These are phyloP conservation scores for Zosterops pallidus DNA, from an alignment of 2,113 vertebrate genomes.

Conservation along the genomic window DNA sequence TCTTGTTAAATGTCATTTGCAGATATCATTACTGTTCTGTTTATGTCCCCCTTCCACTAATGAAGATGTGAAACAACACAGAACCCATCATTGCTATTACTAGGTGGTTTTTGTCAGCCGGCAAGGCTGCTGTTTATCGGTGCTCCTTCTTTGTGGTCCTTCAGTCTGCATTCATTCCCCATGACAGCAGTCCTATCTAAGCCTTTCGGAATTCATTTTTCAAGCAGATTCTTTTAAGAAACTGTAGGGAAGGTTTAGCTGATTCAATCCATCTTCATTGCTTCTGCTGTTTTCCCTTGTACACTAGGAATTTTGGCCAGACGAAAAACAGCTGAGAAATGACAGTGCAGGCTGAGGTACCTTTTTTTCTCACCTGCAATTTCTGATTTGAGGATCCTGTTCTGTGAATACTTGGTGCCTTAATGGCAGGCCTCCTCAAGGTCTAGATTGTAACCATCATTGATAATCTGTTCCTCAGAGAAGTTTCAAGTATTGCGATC, in stretches of 20 bases:
- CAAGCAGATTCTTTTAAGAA: conserved; percentile 10
- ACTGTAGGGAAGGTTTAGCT: neutral
- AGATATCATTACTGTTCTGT: conserved; percentile 28
- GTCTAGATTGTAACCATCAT: neutral
- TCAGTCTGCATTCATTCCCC: neutral
- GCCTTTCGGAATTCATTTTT: conserved; percentile 7
- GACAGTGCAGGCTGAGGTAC: neutral
- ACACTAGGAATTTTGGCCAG: neutral
- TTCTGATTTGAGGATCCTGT: neutral
- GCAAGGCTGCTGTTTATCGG: neutral
- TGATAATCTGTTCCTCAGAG: neutral
- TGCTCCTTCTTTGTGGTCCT: neutral
- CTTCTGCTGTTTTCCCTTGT: neutral
- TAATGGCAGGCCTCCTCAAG: neutral
- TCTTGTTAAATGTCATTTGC: conserved; percentile 31
- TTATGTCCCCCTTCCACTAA: neutral
- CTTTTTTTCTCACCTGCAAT: neutral
- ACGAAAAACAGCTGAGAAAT: neutral
- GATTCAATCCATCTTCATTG: neutral
- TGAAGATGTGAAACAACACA: conserved; percentile 15
- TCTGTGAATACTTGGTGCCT: neutral
- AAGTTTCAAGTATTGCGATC: neutral
- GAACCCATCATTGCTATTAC: neutral
- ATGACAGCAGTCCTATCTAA: neutral
- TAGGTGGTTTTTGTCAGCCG: neutral